Evolutionary conservation across 2,888 invertebrate species (phyloP).

Genomic region (Latrodectus elegans): DNA sequence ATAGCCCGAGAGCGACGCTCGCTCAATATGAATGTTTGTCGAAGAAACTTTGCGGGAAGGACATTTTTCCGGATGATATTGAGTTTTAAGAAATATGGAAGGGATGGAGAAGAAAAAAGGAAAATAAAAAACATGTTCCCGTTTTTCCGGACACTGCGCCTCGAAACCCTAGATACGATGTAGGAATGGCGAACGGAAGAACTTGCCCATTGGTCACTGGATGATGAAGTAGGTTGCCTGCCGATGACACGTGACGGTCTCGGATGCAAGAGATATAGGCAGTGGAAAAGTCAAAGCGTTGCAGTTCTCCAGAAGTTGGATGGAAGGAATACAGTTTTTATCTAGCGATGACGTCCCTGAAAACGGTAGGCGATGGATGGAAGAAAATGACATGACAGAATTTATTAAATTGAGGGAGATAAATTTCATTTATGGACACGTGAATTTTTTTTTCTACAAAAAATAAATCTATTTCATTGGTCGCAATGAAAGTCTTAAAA

Average conservation of each 20-base stretch:
- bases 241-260: conserved; percentile 15
- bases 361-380: neutral
- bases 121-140: neutral
- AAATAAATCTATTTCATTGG: too few relatives aligned
- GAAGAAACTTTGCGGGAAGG: conserved; percentile 33
- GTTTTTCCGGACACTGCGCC: neutral
- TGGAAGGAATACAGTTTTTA: neutral
- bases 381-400: neutral
- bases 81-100: neutral
- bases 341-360: neutral
- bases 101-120: neutral
- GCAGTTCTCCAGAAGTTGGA: neutral
- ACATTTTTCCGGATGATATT: conserved; percentile 6
- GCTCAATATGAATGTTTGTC: conserved; percentile 48
- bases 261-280: conserved; percentile 1
- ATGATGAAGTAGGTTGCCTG: conserved; percentile 22
- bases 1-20: conserved; percentile 23
- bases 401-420: neutral
- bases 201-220: conserved; percentile 26
- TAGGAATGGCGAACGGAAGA: neutral
- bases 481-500: too few relatives aligned
- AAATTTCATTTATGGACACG: neutral
- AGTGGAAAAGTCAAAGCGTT: neutral
- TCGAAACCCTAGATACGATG: neutral
- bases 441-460: neutral